These are phyloP conservation scores for Aphrophora alni DNA, from an alignment of 2,888 invertebrate genomes.

Conservation along the genomic window DNA sequence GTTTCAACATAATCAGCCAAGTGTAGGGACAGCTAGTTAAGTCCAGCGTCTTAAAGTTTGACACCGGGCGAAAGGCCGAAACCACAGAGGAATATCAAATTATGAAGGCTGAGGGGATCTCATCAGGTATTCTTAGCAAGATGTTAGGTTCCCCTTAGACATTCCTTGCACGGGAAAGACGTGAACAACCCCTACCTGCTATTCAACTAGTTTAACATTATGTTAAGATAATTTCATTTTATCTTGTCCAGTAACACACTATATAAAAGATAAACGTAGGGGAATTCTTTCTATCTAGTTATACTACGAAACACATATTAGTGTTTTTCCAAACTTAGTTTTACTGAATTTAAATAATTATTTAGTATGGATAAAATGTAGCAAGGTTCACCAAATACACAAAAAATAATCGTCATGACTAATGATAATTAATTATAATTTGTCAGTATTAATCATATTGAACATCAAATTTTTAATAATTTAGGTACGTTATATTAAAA, in stretches of 20 bases:
- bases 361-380: no score
- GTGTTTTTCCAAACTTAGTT: no score
- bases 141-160: not conserved
- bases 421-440: no score
- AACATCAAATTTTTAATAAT: no score
- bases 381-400: no score
- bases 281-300: no score
- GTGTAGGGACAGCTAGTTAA: constrained; percentile 9
- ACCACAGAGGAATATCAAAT: constrained; percentile 41
- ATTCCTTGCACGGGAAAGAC: not conserved
- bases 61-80: constrained; percentile 25
- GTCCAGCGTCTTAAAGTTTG: constrained; percentile 41
- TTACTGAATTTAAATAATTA: no score
- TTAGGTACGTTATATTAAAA: no score
- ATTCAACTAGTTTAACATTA: not conserved
- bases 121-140: constrained; percentile 35
- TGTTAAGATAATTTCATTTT: not conserved
- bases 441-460: no score
- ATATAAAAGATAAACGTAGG: no score
- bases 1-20: not conserved
- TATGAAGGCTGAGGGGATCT: constrained; percentile 31
- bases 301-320: no score
- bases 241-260: not conserved
- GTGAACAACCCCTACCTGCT: not conserved
- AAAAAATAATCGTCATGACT: no score